phyloP scores from a whole-genome alignment of 1,140 invertebrate species.

The Trissolcus basalis region DNA sequence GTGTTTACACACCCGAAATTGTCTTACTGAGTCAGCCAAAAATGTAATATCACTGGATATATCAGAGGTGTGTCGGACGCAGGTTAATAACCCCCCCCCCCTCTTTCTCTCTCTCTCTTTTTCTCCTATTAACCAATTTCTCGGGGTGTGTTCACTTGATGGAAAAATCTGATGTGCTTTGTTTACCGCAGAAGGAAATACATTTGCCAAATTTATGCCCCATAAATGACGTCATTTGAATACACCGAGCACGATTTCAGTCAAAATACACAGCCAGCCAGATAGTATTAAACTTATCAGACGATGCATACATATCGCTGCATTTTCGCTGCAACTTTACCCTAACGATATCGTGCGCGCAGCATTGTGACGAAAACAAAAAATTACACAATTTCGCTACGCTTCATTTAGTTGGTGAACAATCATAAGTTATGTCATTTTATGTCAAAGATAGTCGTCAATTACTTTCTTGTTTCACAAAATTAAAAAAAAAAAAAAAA shows the following conservation, averaged over 20 bases:
- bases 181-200: background rate
- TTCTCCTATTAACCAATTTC: no score
- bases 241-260: constrained; percentile 8
- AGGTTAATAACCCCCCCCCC: no score
- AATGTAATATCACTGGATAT: no score
- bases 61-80: no score
- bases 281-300: constrained; percentile 27
- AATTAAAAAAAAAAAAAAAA: no score
- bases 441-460: no score
- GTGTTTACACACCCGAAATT: no score
- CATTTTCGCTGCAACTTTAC: constrained; percentile 22
- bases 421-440: background rate
- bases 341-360: constrained; percentile 4
- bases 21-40: no score
- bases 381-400: background rate
- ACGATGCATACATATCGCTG: constrained; percentile 20
- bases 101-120: no score
- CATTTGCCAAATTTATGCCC: constrained; percentile 20
- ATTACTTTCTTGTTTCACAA: no score
- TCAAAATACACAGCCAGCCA: constrained; percentile 15
- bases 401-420: no score
- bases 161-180: background rate
- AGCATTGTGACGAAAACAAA: constrained; percentile 8
- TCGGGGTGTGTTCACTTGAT: no score
- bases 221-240: constrained; percentile 24